These are phyloP conservation scores for Stictocephala bisonia DNA, from an alignment of 2,888 invertebrate genomes.

Conservation along the genomic window DNA sequence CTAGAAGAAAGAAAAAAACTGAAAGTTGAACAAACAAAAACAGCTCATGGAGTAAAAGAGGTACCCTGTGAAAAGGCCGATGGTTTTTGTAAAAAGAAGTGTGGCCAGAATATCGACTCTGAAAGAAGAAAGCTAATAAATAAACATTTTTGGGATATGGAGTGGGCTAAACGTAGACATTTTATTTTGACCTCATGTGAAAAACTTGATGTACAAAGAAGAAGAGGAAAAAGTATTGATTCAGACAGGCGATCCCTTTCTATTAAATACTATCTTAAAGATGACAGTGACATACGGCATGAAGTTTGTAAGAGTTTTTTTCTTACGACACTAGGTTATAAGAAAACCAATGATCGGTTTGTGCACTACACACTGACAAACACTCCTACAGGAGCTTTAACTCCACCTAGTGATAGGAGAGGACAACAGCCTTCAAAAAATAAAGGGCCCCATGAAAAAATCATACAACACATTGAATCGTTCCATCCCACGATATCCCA, in stretches of 20 bases:
- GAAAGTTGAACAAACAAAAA: too few species aligned
- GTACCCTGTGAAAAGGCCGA: neutral
- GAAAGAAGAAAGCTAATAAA: constrained; percentile 25
- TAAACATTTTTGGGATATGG: constrained; percentile 23
- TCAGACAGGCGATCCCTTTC: constrained; percentile 15
- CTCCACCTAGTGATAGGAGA: constrained; percentile 40
- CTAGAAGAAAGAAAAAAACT: too few species aligned
- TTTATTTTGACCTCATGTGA: constrained; percentile 27
- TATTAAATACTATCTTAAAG: too few species aligned
- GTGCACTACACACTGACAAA: constrained; percentile 28
- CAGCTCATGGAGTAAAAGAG: too few species aligned
- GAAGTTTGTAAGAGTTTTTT: constrained; percentile 49
- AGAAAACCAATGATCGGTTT: constrained; percentile 44
- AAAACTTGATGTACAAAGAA: neutral
- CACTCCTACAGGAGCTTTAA: constrained; percentile 33
- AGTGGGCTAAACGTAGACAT: constrained; percentile 5
- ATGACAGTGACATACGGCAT: neutral
- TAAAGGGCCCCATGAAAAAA: constrained; percentile 35
- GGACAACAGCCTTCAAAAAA: constrained; percentile 27
- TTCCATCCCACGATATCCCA: constrained; percentile 51
- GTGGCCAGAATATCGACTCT: constrained; percentile 8
- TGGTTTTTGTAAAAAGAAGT: constrained; percentile 10
- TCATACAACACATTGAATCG: constrained; percentile 51
- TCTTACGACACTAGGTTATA: constrained; percentile 46
- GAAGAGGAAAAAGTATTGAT: constrained; percentile 14